phyloP scores from a whole-genome alignment of 1,140 invertebrate species.

The Neelides sp. region DNA sequence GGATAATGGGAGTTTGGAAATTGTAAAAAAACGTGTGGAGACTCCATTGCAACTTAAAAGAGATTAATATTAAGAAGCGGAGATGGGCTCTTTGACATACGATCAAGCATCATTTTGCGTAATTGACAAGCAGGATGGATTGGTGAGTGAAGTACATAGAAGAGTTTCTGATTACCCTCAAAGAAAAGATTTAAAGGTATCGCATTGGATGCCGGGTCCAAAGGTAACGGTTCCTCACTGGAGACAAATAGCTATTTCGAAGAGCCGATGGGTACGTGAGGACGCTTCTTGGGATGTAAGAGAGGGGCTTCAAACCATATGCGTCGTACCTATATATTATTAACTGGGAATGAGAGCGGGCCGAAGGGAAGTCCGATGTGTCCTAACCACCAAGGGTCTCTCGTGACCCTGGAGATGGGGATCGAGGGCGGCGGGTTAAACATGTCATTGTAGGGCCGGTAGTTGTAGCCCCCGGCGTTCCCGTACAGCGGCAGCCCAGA shows the following conservation, averaged over 20 bases:
- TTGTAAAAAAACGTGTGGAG: too few relatives aligned
- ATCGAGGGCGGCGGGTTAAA: constrained; percentile 59
- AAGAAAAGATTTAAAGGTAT: constrained; percentile 55
- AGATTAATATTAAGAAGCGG: too few relatives aligned
- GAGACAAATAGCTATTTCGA: constrained; percentile 71
- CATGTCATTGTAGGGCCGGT: constrained; percentile 55
- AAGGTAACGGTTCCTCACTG: constrained; percentile 71
- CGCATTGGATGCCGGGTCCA: constrained; percentile 77
- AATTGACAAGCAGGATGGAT: too few relatives aligned
- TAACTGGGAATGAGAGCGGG: not conserved
- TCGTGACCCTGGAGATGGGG: constrained; percentile 60
- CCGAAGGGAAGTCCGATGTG: not conserved
- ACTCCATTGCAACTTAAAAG: too few relatives aligned
- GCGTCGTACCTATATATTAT: constrained; percentile 45
- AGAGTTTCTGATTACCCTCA: too few relatives aligned
- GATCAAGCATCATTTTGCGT: too few relatives aligned
- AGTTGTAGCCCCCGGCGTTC: constrained; percentile 23
- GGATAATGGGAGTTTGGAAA: too few relatives aligned
- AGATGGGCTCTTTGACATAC: too few relatives aligned
- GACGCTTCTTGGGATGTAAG: constrained; percentile 40
- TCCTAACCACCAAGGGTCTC: constrained; percentile 67
- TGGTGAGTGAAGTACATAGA: too few relatives aligned
- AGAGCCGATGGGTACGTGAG: constrained; percentile 62
- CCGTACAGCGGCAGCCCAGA: not conserved
- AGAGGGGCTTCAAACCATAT: constrained; percentile 58